Percentiles rank a stretch among this genome's conserved stretches.
phyloP scores from a whole-genome alignment of 2,888 invertebrate species.

The Sericinus montela region DNA sequence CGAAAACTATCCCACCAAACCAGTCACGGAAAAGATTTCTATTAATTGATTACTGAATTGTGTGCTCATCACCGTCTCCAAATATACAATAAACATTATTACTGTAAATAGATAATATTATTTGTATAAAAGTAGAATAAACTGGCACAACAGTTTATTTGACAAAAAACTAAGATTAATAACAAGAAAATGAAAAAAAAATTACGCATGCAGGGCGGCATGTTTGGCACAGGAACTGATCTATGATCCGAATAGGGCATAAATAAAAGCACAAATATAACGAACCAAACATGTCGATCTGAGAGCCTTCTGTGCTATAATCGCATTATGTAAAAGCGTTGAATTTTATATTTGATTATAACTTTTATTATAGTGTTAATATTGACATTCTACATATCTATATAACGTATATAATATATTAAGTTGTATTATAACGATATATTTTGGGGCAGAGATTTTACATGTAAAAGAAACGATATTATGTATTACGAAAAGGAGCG shows the following conservation, averaged over 20 bases:
- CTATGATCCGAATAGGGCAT: background rate
- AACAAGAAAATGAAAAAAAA: background rate
- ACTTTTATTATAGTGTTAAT: background rate
- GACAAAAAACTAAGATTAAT: background rate
- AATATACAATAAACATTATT: background rate
- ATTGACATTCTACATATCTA: no score
- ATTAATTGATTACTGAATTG: slow-evolving; percentile 1
- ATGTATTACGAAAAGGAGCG: no score
- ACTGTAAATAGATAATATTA: background rate
- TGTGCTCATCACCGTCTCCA: slow-evolving; percentile 12
- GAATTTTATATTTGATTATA: background rate
- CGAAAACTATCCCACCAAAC: slow-evolving; percentile 44
- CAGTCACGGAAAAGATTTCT: slow-evolving; percentile 42
- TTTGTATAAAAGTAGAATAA: background rate
- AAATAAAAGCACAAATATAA: background rate
- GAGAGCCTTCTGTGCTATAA: background rate
- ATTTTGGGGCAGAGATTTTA: no score
- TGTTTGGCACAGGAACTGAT: slow-evolving; percentile 12
- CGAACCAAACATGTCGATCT: slow-evolving; percentile 12
- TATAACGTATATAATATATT: no score
- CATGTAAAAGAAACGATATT: no score
- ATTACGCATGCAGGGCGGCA: slow-evolving; percentile 1
- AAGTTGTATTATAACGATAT: no score
- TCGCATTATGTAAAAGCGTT: background rate
- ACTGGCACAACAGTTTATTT: slow-evolving; percentile 3